phyloP scores from a whole-genome alignment of 2,888 invertebrate species.

The Andrena chrysosceles region DNA sequence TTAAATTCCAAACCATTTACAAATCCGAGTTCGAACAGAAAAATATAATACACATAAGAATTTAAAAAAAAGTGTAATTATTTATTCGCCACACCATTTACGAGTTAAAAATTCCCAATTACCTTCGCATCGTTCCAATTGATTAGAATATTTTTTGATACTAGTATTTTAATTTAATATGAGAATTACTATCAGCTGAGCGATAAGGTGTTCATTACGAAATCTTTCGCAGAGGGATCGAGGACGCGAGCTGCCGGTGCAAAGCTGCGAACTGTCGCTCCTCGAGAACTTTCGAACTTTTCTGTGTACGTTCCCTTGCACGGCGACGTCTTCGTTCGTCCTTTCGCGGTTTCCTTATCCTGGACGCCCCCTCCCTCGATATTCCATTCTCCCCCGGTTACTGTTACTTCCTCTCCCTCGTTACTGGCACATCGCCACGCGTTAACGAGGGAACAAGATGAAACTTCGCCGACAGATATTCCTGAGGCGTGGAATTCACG shows the following conservation, averaged over 20 bases:
- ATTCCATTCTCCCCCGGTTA: slow-evolving; percentile 14
- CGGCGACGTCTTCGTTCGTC: slow-evolving; percentile 3
- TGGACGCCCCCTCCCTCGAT: slow-evolving; percentile 15
- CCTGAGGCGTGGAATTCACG: slow-evolving; percentile 37
- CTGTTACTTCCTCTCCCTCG: slow-evolving; percentile 36
- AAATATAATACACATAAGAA: no score
- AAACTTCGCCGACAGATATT: slow-evolving; percentile 58
- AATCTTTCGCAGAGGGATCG: slow-evolving; percentile 31
- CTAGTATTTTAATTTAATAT: no score
- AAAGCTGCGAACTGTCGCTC: slow-evolving; percentile 65
- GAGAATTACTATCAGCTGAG: slow-evolving; percentile 62
- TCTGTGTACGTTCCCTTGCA: slow-evolving; percentile 18
- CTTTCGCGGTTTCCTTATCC: slow-evolving; percentile 31
- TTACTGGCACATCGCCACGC: slow-evolving; percentile 58
- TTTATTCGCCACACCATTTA: no score
- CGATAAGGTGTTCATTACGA: slow-evolving; percentile 61
- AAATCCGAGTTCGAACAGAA: no score
- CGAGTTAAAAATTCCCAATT: no score
- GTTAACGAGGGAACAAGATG: slow-evolving; percentile 62
- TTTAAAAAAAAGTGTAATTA: no score
- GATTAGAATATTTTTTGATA: no score
- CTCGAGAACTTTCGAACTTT: slow-evolving; percentile 66
- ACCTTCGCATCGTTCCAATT: no score
- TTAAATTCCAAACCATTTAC: no score
- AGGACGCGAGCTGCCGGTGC: no score